phyloP scores from a whole-genome alignment of 2,888 invertebrate genomes.

The Helicoverpa assulta region DNA sequence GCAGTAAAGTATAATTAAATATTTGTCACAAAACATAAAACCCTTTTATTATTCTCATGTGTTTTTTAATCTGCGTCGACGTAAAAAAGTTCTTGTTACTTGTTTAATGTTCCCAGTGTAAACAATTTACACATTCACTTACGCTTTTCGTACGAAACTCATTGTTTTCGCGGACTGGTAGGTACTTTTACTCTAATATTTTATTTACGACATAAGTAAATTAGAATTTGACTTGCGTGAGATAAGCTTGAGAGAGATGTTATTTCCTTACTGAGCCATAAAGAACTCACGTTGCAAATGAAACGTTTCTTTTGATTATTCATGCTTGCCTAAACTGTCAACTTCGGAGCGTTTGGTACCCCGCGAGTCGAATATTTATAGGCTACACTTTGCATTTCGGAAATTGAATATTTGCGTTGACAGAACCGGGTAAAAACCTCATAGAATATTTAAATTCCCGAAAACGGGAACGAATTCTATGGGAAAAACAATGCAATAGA shows the following conservation, averaged over 20 bases:
- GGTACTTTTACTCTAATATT: not conserved
- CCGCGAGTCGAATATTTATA: constrained; percentile 19
- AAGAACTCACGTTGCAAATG: not conserved
- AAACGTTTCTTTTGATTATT: constrained; percentile 1
- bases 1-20: not conserved
- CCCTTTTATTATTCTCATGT: constrained; percentile 1
- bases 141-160: constrained; percentile 7
- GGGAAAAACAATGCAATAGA: no score
- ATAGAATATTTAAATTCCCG: constrained; percentile 26
- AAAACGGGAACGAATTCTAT: not conserved
- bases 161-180: not conserved
- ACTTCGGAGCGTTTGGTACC: not conserved
- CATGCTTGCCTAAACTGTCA: constrained; percentile 3
- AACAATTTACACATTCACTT: constrained; percentile 2
- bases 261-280: not conserved
- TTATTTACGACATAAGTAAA: not conserved
- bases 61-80: constrained; percentile 2
- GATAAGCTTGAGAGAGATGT: not conserved
- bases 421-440: constrained; percentile 4
- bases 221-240: not conserved
- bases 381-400: not conserved
- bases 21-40: not conserved
- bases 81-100: not conserved
- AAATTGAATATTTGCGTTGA: constrained; percentile 18
- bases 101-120: constrained; percentile 13